Evolutionary conservation across 2,888 invertebrate genomes (phyloP), one percentile per base, ranked within the genome.

Genomic region (Acrobasis suavella): DNA sequence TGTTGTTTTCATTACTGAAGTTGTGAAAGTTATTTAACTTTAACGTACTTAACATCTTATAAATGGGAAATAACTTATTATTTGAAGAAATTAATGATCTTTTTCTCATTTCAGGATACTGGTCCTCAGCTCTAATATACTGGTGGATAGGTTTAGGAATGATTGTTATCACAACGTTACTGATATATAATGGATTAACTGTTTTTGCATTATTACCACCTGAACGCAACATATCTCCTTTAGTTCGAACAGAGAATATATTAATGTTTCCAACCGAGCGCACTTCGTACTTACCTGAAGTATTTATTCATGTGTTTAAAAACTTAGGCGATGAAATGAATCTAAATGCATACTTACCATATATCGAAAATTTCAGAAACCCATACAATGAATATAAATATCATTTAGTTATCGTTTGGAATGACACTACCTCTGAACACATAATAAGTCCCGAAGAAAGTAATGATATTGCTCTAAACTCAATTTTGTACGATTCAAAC

Each of bases 111-210:
- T 62, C 89, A 92, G 91, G 84, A 69, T 83, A 90, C 65, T 86
- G 87, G 83, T 78, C 86, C n/a, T 78, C 87, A 59, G 74, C 86
- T 52, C 66, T 88, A 6, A 74, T 76, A 6, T 88, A 86, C 68
- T 89, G 85, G 87, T 91, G 90, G 89, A 75, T 88, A 67, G 86
- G 80, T 64, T 68, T 91, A 69, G 85, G 81, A 49, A 90, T 91
- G 87, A 80, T 91, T 60, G 81, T 79, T 15, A 65, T 92, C 49
- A 75, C 79, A 49, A 80, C 85, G 16, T 85, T 91, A 46, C 70
- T 91, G n/a, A 71, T 89, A 60, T 91, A 91, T 67, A 91, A 87
- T 63, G 82, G 77, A 62, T 65, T 87, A 22, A 73, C 84, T 64
- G 77, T 84, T 62, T 81, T 87, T 58, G 76, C 83, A 49, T 68